Evolutionary conservation across 2,888 invertebrate species (phyloP), one percentile per base, ranked within the genome.

Genomic region (Macrostomum cliftonense): DNA sequence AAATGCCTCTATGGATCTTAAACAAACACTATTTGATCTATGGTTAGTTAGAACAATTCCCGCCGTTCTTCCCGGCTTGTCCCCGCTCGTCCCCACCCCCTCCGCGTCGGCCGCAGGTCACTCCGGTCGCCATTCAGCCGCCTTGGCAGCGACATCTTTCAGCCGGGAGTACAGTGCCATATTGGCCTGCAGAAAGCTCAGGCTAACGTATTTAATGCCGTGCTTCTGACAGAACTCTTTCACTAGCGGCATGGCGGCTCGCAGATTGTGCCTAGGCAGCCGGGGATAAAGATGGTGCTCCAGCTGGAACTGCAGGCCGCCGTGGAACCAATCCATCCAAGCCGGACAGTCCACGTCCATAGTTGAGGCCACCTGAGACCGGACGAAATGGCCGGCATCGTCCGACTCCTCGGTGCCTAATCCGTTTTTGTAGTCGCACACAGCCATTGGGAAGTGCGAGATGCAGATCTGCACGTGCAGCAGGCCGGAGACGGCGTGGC

Each of bases 311-410:
- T 45, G 45, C 21, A 45, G 36, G n/a, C 45, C 45, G 16, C 45
- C 45, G 21, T 45, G 45, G 16, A 45, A 36, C 20, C 20, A 37
- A 36, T 45, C 45, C 16, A 45, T 14, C 45, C 45, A 45, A 14
- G 45, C 17, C 12, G 45, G 45, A 45, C 45, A 45, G 14, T 38
- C 45, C 7, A 45, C 12, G 17, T 45, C 45, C 45, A 45, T 45
- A 9, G 45, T 45, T 45, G 45, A 39, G 14, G 39, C 20, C 38
- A 45, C 39, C 37, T 39, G 20, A 21, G 38, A 39, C 1, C 39
- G 39, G 12, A 39, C 14, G 13, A 45, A 45, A 28, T 28, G 28
- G 28, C 28, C 28, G 28, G 5, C 28, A 9, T 28, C 28, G 28
- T 28, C 28, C n/a, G 45, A 45, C n/a, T 45, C 45, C 12, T n/a